Percentiles rank a stretch among this genome's conserved stretches.
These are phyloP conservation scores for Neogobius melanostomus DNA, from an alignment of 2,113 vertebrate species.

Conservation along the genomic window DNA sequence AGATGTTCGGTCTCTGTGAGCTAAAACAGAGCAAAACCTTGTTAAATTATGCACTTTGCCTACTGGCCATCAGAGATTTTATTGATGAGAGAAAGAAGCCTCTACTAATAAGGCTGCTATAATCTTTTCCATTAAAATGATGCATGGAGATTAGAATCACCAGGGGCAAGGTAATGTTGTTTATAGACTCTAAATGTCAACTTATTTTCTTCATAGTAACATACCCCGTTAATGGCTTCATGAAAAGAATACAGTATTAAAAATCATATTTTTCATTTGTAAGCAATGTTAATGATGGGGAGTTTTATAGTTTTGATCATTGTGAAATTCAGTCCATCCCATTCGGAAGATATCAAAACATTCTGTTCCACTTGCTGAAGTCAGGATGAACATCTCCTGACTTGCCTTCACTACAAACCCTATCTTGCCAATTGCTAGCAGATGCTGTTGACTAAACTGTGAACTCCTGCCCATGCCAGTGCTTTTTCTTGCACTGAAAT, in stretches of 20 bases:
- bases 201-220: not conserved
- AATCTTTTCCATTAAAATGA: slow-evolving; percentile 5
- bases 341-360: too few relatives aligned
- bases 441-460: too few relatives aligned
- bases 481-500: too few relatives aligned
- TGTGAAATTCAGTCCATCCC: not conserved
- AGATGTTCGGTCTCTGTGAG: not conserved
- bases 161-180: not conserved
- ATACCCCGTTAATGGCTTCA: not conserved
- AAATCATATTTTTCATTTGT: not conserved
- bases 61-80: not conserved
- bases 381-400: too few relatives aligned
- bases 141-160: not conserved
- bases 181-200: not conserved
- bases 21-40: not conserved
- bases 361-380: too few relatives aligned
- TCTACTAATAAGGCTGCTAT: not conserved
- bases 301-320: not conserved
- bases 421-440: too few relatives aligned
- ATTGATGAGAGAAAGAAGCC: slow-evolving; percentile 5
- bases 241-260: not conserved
- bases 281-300: not conserved
- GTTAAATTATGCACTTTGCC: not conserved
- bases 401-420: too few relatives aligned
- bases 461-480: too few relatives aligned